phyloP scores from a whole-genome alignment of 2,888 invertebrate genomes.

The Pollenia labialis region DNA sequence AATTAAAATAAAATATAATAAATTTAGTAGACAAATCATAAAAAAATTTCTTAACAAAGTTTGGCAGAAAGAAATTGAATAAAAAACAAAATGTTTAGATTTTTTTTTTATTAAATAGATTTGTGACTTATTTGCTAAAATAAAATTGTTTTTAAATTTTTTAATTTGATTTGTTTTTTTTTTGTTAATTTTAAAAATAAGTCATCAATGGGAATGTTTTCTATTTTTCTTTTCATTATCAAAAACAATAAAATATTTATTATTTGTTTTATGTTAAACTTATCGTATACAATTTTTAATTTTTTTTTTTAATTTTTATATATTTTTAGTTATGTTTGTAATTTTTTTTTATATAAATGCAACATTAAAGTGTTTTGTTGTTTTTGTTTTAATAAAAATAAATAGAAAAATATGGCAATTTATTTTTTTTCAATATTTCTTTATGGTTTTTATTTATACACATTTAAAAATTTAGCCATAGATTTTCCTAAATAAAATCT shows the following conservation, averaged over 20 bases:
- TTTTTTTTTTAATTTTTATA: slow-evolving; percentile 60
- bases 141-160: slow-evolving; percentile 27
- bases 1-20: slow-evolving; percentile 20
- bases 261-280: slow-evolving; percentile 69
- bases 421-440: slow-evolving; percentile 60
- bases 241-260: slow-evolving; percentile 71
- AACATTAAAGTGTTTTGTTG: slow-evolving; percentile 70
- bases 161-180: slow-evolving; percentile 46
- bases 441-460: slow-evolving; percentile 71
- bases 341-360: slow-evolving; percentile 75
- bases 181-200: slow-evolving; percentile 69
- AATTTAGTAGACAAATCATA: slow-evolving; percentile 49
- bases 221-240: slow-evolving; percentile 47
- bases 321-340: slow-evolving; percentile 62
- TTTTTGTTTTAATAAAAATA: slow-evolving; percentile 70
- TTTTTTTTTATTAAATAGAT: slow-evolving; percentile 48
- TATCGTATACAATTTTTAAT: slow-evolving; percentile 77
- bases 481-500: slow-evolving; percentile 82
- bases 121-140: slow-evolving; percentile 53
- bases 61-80: neutral
- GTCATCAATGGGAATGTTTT: slow-evolving; percentile 77
- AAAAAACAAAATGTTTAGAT: slow-evolving; percentile 10
- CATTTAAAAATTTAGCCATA: slow-evolving; percentile 81
- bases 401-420: slow-evolving; percentile 75
- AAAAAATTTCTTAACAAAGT: slow-evolving; percentile 17